Base-by-base conservation (phyloP, 2,113 vertebrate genomes). In the Limanda limanda region DNA sequence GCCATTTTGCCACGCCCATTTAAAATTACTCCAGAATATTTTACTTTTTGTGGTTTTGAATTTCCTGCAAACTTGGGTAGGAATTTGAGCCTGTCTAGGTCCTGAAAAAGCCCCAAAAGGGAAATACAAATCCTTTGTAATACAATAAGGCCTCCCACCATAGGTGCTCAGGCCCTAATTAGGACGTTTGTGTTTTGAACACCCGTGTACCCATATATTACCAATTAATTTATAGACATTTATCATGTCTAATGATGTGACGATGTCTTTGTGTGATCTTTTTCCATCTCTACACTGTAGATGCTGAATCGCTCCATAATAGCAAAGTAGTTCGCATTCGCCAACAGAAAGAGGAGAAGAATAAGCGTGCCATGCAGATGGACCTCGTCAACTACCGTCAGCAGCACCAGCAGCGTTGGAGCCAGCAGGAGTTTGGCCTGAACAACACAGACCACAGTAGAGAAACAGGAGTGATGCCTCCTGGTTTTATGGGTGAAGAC, bases 401-500 rank as follows among this genome's bases (percentile, higher is more conserved):
- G 71, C 82, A 65, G 68, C 92, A 93, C 78, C 97, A 98, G 94
- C 91, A 77, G 65, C 94, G 92, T 0, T 81, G 89, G 80, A 90
- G 56, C 4, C 92, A 92, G 12, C 93, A 91, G 0, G 96, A 97
- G 65, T 96, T 94, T 72, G 96, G 96, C 61, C 85, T 96, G 23
- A 95, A 93, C 13, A 95, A 96, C 68, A 95, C 96, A 21, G 74
- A 31, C 31, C 31, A 7, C 31, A 31, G 31, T 7, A 7, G 1
- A 31, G 6, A 31, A 7, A 6, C 31, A 31, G 6, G 6, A 31
- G 0, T 31, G 31, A 31, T 7, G 31, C 88, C 95, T 78, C 95
- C 96, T 37, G 96, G 93, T 11, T 94, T 99, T 67, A 35, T 92
- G 81, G 98, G 97, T 6, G 97, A 98, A 84, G 97, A 99, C 68